phyloP scores from a whole-genome alignment of 2,888 invertebrate species.

The Clitarchus hookeri region DNA sequence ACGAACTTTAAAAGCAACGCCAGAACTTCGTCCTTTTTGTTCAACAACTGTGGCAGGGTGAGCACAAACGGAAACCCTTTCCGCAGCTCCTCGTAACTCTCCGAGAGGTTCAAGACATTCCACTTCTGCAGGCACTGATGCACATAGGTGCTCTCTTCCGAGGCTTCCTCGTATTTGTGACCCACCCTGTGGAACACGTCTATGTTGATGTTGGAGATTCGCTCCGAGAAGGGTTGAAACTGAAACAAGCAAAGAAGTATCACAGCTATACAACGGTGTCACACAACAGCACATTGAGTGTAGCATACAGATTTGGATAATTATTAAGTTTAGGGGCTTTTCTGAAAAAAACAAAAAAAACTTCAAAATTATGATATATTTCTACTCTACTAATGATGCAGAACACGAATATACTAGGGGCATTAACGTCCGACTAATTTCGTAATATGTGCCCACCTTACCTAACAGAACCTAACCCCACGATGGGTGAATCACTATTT shows the following conservation, averaged over 20 bases:
- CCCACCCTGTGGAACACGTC: constrained; percentile 85
- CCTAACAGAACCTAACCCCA: no score
- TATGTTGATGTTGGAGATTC: constrained; percentile 83
- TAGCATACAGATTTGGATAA: no score
- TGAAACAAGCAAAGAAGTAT: constrained; percentile 53
- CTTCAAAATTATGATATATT: no score
- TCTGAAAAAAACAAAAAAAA: no score
- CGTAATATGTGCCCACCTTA: no score
- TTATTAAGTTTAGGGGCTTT: no score
- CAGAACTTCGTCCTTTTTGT: constrained; percentile 77
- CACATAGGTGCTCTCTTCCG: constrained; percentile 77
- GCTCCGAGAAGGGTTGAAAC: constrained; percentile 87
- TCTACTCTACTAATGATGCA: no score
- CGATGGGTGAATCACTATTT: no score
- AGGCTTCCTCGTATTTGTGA: constrained; percentile 71
- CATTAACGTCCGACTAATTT: no score
- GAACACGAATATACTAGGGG: no score
- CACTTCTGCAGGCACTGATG: constrained; percentile 84
- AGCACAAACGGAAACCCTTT: constrained; percentile 72
- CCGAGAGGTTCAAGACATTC: constrained; percentile 84
- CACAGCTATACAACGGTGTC: no score
- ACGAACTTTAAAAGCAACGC: constrained; percentile 74
- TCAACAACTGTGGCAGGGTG: constrained; percentile 82
- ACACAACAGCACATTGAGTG: no score
- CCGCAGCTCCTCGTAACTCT: constrained; percentile 77